Conservation (phyloP, 1,140 invertebrate species). For the Aradophagus sp. region DNA sequence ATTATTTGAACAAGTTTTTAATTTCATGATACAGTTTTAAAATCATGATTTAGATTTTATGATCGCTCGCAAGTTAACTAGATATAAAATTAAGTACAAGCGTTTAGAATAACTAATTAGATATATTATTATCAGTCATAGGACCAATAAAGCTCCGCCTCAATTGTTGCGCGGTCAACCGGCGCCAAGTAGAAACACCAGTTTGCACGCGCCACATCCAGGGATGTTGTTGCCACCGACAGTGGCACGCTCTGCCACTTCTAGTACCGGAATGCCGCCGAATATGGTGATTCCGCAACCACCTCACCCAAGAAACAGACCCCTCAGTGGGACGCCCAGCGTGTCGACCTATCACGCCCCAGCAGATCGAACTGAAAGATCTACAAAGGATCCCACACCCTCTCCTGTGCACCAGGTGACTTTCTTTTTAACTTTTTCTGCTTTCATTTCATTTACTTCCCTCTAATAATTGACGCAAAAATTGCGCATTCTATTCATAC, state of each 20-base stretch:
- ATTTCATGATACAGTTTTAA: no score
- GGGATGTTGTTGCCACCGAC: slow-evolving; percentile 76
- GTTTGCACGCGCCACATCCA: slow-evolving; percentile 76
- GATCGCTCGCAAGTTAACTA: no score
- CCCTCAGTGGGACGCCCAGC: slow-evolving; percentile 62
- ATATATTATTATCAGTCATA: slow-evolving; percentile 58
- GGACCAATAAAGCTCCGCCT: slow-evolving; percentile 70
- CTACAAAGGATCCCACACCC: slow-evolving; percentile 73
- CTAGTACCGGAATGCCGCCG: slow-evolving; percentile 75
- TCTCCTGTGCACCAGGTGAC: slow-evolving; percentile 70
- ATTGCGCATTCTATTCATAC: no score
- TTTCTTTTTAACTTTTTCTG: slow-evolving; percentile 1
- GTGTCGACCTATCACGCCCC: slow-evolving; percentile 72
- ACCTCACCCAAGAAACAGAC: slow-evolving; percentile 73
- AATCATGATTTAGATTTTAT: no score
- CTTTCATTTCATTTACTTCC: no score
- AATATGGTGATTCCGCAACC: slow-evolving; percentile 79
- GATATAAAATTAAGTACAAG: no score
- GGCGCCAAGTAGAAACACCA: slow-evolving; percentile 70
- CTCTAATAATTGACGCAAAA: no score
- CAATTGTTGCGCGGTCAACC: slow-evolving; percentile 69
- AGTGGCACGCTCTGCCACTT: slow-evolving; percentile 74
- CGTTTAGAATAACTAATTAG: no score
- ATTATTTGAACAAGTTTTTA: no score
- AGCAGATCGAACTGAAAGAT: slow-evolving; percentile 71